Conservation (phyloP, 2,797 vertebrate species). For the Ceryle rudis region DNA sequence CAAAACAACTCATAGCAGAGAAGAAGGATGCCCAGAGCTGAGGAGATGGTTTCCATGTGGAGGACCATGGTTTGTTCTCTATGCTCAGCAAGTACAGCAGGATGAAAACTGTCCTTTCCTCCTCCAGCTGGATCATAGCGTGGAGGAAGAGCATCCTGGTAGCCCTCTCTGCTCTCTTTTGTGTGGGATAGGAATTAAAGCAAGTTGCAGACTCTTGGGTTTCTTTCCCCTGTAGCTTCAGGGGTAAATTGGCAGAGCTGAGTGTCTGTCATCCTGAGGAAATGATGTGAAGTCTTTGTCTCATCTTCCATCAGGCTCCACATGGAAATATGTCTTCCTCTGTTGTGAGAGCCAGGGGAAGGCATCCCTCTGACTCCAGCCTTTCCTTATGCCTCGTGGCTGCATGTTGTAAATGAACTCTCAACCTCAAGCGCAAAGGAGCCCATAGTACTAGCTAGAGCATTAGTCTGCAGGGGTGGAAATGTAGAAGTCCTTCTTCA, state of each 20-base stretch:
- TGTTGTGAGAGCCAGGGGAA: background rate
- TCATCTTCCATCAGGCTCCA: background rate
- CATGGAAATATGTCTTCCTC: background rate
- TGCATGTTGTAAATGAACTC: background rate
- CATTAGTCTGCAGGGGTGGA: background rate
- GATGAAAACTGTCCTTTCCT: background rate
- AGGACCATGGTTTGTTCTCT: background rate
- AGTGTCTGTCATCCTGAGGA: background rate
- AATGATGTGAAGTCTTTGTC: background rate
- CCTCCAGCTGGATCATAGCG: background rate
- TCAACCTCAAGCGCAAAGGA: background rate
- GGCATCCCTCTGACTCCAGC: background rate
- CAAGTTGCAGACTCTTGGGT: background rate
- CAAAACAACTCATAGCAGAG: background rate
- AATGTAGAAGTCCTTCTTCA: background rate
- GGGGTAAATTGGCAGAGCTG: background rate
- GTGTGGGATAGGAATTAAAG: background rate
- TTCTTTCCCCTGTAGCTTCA: background rate
- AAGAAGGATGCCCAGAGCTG: background rate
- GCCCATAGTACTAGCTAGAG: background rate
- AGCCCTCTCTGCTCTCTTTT: background rate
- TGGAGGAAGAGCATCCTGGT: background rate
- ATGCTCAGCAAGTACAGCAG: background rate
- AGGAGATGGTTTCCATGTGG: background rate
- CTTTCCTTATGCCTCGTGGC: accelerated